Base-by-base conservation (phyloP, 2,888 invertebrate species). In the Zeuzera pyrina region DNA sequence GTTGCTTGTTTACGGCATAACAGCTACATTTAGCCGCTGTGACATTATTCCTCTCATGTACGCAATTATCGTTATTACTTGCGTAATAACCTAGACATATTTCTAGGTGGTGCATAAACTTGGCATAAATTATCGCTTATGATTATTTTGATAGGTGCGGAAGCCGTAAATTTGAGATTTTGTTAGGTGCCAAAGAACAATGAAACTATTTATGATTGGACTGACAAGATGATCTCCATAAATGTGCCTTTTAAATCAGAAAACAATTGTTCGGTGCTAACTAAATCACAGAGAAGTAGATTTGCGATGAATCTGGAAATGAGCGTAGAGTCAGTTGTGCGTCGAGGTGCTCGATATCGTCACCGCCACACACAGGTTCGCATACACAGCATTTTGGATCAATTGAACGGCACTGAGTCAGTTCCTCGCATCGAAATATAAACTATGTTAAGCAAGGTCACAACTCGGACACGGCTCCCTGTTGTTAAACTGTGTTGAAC, bases 381-480 rank as follows among this genome's bases (percentile, higher is more conserved):
- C 72, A 70, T 65, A 67, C 67, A 57, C 67, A 74, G 70, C 76
- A 76, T 72, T 66, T 72, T 69, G 60, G 60, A 63, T 67, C 79
- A 81, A 81, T 81, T 81, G 79, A 72, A 51, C 55, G 70, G 60
- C 70, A 77, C 77, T 77, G 69, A 78, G 72, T 57, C 51, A 49
- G 55, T 60, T n/a, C n/a, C n/a, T n/a, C n/a, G n/a, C n/a, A n/a
- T n/a, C n/a, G n/a, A n/a, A n/a, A n/a, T n/a, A n/a, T n/a, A n/a
- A n/a, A n/a, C n/a, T n/a, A n/a, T n/a, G n/a, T 62, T 62, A 60
- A 59, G 57, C 78, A 78, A 79, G 81, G 78, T 77, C 68, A 70
- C 66, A n/a, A n/a, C n/a, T n/a, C n/a, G n/a, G n/a, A n/a, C n/a
- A n/a, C n/a, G 51, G 47, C 46, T 52, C 44, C 47, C 43, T 49